Evolutionary conservation across 2,888 invertebrate genomes (phyloP), one percentile per base, ranked within the genome.

Genomic region (Hylaea fasciaria): DNA sequence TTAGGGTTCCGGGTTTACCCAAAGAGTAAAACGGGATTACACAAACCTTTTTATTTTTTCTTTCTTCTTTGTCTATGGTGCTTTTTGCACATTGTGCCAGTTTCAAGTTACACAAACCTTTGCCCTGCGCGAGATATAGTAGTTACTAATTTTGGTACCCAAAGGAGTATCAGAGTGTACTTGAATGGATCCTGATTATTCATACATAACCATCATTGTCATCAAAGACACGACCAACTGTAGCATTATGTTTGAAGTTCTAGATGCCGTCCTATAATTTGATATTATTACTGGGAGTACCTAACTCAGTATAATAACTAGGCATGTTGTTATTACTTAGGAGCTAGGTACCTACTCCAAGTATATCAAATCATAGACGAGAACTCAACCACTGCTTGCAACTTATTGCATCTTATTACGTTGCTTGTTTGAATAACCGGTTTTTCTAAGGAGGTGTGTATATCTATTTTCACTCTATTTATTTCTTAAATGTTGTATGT

Each of bases 401-500:
- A 13, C 13, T 45, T 29, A 29, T 46, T 46, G 46, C 35, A 64
- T 62, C 47, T 43, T 54, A 60, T 65, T 16, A 35, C 46, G 54
- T 57, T 55, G 46, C 35, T 64, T 59, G 61, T 49, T 41, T 22
- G 22, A 22, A 22, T 39, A 56, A 57, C 58, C 57, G 57, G 63
- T 62, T 64, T 56, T 54, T 46, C 32, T 62, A 55, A 64, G 46
- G 62, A 46, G 14, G 32, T 29, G 48, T 55, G 49, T 43, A 47
- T 17, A 55, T 41, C 16, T 14, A 14, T 16, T 14, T n/a, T 1
- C n/a, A 9, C 8, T 13, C 41, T 1, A 16, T n/a, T 22, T 22
- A 32, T 9, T 32, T 32, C 1, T 8, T 7, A 9, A 4, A 32
- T 37, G n/a, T 22, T 22, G 22, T 40, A 5, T 14, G 40, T 40